Evolutionary conservation across 2,797 vertebrate genomes (phyloP).

Genomic region (Morelia viridis): DNA sequence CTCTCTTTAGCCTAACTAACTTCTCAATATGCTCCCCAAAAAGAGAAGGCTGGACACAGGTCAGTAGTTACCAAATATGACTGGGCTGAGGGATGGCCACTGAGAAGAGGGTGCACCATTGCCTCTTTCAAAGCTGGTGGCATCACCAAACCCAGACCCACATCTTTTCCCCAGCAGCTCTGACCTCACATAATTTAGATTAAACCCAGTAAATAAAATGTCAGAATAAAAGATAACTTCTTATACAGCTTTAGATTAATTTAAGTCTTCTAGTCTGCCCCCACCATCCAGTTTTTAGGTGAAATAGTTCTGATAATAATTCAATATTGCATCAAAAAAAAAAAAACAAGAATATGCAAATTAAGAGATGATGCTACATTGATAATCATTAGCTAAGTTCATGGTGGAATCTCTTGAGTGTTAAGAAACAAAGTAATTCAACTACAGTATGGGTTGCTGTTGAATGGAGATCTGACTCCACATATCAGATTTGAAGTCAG

Average conservation of each 20-base stretch:
- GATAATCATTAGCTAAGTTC: background rate
- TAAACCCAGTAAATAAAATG: background rate
- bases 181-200: background rate
- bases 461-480: background rate
- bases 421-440: background rate
- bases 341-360: background rate
- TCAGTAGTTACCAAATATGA: background rate
- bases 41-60: background rate
- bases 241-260: background rate
- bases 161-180: background rate
- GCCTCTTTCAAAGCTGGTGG: background rate
- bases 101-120: background rate
- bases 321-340: background rate
- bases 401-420: background rate
- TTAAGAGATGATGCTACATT: background rate
- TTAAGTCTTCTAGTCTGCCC: background rate
- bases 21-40: background rate
- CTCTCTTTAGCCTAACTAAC: background rate
- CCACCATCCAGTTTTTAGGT: background rate
- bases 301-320: background rate
- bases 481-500: background rate
- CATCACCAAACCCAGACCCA: background rate
- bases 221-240: background rate
- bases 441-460: background rate
- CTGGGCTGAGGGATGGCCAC: background rate